Evolutionary conservation across 2,888 invertebrate genomes (phyloP).

Genomic region (Napeogenes inachia): DNA sequence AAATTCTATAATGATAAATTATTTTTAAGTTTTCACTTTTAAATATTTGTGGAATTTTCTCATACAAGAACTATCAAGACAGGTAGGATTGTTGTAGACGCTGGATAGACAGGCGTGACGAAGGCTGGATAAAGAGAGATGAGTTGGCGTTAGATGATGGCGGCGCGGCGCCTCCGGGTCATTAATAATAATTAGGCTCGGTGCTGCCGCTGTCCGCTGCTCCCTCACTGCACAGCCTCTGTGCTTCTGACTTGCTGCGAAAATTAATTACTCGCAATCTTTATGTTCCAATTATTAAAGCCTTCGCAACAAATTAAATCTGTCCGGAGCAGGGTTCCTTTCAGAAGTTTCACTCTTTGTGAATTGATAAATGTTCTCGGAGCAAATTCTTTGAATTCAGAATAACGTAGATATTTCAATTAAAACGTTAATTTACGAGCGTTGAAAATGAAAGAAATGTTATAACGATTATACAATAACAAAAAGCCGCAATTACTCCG

Average conservation of each 20-base stretch:
- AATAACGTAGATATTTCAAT: conserved; percentile 45
- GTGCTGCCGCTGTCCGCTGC: conserved; percentile 49
- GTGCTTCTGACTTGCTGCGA: conserved; percentile 77
- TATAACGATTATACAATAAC: conserved; percentile 47
- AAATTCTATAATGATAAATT: no score
- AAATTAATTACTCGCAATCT: conserved; percentile 78
- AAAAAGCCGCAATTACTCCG: conserved; percentile 51
- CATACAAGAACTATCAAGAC: neutral
- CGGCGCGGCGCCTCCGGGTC: conserved; percentile 60
- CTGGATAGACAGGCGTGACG: conserved; percentile 26
- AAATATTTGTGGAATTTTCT: no score
- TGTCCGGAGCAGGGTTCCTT: conserved; percentile 76
- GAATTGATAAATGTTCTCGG: conserved; percentile 76
- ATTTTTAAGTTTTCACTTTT: no score
- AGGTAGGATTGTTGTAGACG: conserved; percentile 26
- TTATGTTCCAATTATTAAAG: conserved; percentile 78
- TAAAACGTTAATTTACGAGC: conserved; percentile 58
- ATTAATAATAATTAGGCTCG: conserved; percentile 77
- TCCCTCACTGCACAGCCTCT: conserved; percentile 68
- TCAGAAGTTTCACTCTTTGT: conserved; percentile 77
- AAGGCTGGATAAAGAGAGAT: conserved; percentile 58
- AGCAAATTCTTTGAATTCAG: conserved; percentile 70
- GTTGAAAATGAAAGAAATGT: conserved; percentile 48
- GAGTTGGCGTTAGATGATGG: conserved; percentile 34
- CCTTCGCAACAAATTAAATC: conserved; percentile 79